These are phyloP conservation scores for Geococcyx californianus DNA, from an alignment of 2,113 vertebrate species.

Conservation along the genomic window DNA sequence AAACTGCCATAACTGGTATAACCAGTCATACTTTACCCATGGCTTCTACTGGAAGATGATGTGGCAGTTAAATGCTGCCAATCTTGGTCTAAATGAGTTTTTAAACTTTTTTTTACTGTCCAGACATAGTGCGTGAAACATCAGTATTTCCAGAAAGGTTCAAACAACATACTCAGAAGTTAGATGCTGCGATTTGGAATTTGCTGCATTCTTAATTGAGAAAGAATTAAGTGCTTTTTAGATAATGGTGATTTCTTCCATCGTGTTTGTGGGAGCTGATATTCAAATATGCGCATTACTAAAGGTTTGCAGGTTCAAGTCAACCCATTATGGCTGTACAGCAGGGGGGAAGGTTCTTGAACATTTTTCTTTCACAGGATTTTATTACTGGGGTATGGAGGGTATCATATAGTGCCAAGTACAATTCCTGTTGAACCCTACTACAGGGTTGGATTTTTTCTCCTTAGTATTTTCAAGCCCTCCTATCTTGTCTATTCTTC, in stretches of 20 bases:
- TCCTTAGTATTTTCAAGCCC: neutral
- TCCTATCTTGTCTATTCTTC: neutral
- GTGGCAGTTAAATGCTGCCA: neutral
- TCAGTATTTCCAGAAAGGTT: neutral
- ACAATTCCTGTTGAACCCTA: neutral
- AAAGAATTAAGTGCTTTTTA: neutral
- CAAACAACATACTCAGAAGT: neutral
- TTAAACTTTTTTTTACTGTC: neutral
- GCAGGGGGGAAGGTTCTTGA: neutral
- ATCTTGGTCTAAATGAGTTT: neutral
- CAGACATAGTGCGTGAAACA: neutral
- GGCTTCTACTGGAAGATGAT: neutral
- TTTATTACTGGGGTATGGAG: neutral
- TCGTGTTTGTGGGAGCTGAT: neutral
- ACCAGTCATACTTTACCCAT: neutral
- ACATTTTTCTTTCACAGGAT: neutral
- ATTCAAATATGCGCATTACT: rapidly evolving
- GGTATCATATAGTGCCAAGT: neutral
- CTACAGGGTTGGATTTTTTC: neutral
- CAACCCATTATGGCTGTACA: neutral
- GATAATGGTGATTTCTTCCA: neutral
- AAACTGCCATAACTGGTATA: constrained; percentile 28
- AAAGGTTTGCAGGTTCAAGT: neutral
- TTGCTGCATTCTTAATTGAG: neutral
- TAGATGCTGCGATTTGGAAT: neutral